phyloP scores from a whole-genome alignment of 2,888 invertebrate species.

The Lochmaea crataegi region DNA sequence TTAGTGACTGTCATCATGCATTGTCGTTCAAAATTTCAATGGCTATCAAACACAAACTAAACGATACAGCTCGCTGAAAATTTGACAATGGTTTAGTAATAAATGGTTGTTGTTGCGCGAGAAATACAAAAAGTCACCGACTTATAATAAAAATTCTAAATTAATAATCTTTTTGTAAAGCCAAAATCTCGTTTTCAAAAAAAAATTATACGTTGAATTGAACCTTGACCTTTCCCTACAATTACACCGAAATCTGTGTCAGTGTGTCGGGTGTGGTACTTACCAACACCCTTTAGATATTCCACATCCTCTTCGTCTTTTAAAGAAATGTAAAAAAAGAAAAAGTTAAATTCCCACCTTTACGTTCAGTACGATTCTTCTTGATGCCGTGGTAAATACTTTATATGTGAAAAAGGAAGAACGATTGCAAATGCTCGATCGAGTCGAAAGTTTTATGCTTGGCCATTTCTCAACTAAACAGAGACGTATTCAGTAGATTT shows the following conservation, averaged over 20 bases:
- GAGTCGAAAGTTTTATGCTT: constrained; percentile 22
- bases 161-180: not conserved
- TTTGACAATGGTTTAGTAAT: too few species aligned
- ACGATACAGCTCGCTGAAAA: too few species aligned
- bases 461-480: constrained; percentile 1
- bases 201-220: constrained; percentile 5
- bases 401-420: constrained; percentile 16
- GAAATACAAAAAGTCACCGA: too few species aligned
- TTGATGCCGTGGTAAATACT: not conserved
- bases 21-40: too few species aligned
- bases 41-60: too few species aligned
- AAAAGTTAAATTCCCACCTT: constrained; percentile 22
- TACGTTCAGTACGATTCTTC: constrained; percentile 3
- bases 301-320: constrained; percentile 13
- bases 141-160: too few species aligned
- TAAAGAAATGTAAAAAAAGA: constrained; percentile 21
- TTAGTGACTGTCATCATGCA: too few species aligned
- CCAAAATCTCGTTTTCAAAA: not conserved
- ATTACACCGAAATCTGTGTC: constrained; percentile 36
- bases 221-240: constrained; percentile 36
- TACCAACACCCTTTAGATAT: constrained; percentile 33
- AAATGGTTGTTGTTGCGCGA: too few species aligned
- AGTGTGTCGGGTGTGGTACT: constrained; percentile 46
- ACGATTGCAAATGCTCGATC: constrained; percentile 22
- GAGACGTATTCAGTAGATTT: not conserved